Evolutionary conservation across 2,797 vertebrate species (phyloP).

Genomic region (Chromobotia macracanthus): DNA sequence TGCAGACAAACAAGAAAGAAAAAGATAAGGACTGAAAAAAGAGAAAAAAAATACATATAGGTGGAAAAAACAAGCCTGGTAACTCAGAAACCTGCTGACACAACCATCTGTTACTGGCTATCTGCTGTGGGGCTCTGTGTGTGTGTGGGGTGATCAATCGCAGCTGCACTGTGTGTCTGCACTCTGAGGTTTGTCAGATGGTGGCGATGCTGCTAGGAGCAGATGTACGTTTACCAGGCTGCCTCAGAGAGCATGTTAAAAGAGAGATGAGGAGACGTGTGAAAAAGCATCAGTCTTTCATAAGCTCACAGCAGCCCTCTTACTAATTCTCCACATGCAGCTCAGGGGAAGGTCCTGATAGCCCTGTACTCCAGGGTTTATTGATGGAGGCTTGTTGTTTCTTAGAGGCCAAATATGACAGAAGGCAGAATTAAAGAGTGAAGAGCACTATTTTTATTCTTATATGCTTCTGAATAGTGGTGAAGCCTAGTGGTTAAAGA

Average conservation of each 20-base stretch:
- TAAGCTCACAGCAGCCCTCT: slow-evolving; percentile 40
- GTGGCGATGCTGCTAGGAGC: slow-evolving; percentile 45
- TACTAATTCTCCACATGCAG: slow-evolving; percentile 31
- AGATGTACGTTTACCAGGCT: slow-evolving; percentile 47
- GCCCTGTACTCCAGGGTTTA: slow-evolving; percentile 16
- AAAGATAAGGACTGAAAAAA: neutral
- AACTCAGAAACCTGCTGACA: slow-evolving; percentile 55
- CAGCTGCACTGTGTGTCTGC: slow-evolving; percentile 25
- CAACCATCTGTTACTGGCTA: slow-evolving; percentile 58
- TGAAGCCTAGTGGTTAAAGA: neutral
- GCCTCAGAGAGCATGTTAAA: slow-evolving; percentile 36
- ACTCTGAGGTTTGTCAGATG: slow-evolving; percentile 47
- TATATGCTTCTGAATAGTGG: no score
- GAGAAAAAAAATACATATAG: slow-evolving; percentile 10
- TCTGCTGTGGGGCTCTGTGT: slow-evolving; percentile 31
- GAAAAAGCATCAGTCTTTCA: slow-evolving; percentile 46
- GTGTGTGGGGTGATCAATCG: slow-evolving; percentile 30
- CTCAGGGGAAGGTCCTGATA: slow-evolving; percentile 23
- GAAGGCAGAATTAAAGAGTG: neutral
- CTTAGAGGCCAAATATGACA: slow-evolving; percentile 15
- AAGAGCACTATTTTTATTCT: neutral
- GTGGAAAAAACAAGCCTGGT: slow-evolving; percentile 31
- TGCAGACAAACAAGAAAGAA: slow-evolving; percentile 8
- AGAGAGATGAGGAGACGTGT: slow-evolving; percentile 43
- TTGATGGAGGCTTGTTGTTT: neutral